Base-by-base conservation (phyloP, 2,113 vertebrate species). In the Rhinichthys klamathensis region DNA sequence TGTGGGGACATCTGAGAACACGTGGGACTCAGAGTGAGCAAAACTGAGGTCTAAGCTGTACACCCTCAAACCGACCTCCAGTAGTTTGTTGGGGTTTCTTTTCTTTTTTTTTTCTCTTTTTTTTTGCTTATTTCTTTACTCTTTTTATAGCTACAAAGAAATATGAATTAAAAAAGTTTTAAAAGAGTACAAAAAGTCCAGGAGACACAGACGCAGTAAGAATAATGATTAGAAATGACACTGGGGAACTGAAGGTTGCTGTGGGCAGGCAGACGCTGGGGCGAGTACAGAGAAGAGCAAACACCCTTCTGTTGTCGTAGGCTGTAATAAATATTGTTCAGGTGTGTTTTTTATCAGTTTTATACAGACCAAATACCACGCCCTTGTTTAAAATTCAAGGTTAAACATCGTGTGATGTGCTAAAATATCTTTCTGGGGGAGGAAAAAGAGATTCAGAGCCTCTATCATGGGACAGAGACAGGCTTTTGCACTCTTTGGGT, bases 111-210 rank as follows among this genome's bases (percentile, higher is more conserved):
- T 65, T 74, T 21, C 11, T 46, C 12, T 30, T 70, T 56, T 30
- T 70, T 56, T 56, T 70, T 72, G 21, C 30, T 73, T 82, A 87
- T 58, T 72, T 93, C 44, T 82, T 82, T 80, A 25, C 25, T 46
- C 13, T 41, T 67, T 76, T 72, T 46, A 96, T 95, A 96, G 95
- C 95, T 96, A 96, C 94, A 96, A 96, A 97, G 96, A 97, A 98
- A 97, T 94, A 87, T 93, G 95, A 96, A 95, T 96, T 96, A 96
- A 96, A 96, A 97, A 97, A 96, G 95, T 95, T 95, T 96, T 95
- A 95, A 96, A 96, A 97, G 95, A 95, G 95, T 97, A 97, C 95
- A 98, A 97, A 97, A 96, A 93, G 93, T 96, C 93, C 94, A 90
- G 90, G 95, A 93, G 93, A 95, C 93, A 41, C 83, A 88, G 89